Conservation (phyloP, 53 echinoderm and acorn worm genomes). For the Zoroaster sp. region DNA sequence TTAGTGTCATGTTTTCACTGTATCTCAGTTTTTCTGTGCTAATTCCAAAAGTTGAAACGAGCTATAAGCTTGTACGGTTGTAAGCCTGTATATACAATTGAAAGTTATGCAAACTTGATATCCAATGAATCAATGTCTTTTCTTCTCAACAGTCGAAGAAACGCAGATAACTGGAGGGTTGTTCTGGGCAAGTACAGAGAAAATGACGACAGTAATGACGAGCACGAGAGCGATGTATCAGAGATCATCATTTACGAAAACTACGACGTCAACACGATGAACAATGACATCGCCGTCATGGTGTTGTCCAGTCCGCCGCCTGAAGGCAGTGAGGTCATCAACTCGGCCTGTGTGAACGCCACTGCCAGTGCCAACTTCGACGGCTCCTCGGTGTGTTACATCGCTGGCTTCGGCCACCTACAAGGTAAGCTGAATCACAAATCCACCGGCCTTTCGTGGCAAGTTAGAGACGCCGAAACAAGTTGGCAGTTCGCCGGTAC, state of each 20-base stretch:
- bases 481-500: background rate
- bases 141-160: background rate
- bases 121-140: background rate
- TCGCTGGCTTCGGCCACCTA: constrained; percentile 5
- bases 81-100: background rate
- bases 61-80: background rate
- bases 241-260: constrained; percentile 5
- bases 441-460: background rate
- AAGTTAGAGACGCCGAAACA: no score
- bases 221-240: background rate
- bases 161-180: constrained; percentile 5
- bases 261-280: background rate
- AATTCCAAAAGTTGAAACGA: background rate
- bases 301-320: constrained; percentile 3
- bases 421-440: background rate
- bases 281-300: constrained; percentile 46
- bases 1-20: background rate
- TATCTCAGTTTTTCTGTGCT: background rate
- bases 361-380: background rate
- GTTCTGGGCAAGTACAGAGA: constrained; percentile 11
- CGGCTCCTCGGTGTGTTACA: constrained; percentile 5
- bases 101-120: background rate
- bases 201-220: background rate
- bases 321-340: background rate
- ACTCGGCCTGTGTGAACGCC: constrained; percentile 8